A percentile compares a stretch with the other conserved stretches of the same genome.
These are phyloP conservation scores for Dysmachus trigonus DNA, from an alignment of 2,888 invertebrate species.

Conservation along the genomic window DNA sequence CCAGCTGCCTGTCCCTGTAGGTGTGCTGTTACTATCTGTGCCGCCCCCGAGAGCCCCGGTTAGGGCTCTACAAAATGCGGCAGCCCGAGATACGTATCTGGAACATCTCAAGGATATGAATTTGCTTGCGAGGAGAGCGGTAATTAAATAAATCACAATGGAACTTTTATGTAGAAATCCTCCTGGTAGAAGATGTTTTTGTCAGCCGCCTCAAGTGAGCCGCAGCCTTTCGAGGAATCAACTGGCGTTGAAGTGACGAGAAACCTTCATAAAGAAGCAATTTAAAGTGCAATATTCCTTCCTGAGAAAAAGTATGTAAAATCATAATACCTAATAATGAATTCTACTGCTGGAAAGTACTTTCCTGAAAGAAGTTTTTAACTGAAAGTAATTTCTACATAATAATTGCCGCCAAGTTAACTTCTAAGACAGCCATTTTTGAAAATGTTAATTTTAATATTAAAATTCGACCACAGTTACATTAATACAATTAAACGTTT, in stretches of 20 bases:
- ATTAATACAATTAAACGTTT: too few species aligned
- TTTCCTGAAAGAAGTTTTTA: neutral
- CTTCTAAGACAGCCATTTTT: too few species aligned
- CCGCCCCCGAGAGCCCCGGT: neutral
- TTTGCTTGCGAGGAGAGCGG: neutral
- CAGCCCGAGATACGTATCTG: neutral
- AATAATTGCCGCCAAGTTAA: too few species aligned
- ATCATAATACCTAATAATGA: neutral
- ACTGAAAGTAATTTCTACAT: too few species aligned
- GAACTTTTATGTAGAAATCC: neutral
- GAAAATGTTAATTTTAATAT: too few species aligned
- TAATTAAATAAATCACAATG: constrained; percentile 13
- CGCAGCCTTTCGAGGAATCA: neutral
- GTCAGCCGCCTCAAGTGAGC: too few species aligned
- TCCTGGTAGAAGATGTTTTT: neutral
- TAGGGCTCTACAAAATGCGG: neutral
- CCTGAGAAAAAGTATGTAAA: neutral
- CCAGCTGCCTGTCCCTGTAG: neutral
- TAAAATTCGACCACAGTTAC: too few species aligned
- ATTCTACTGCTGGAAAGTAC: neutral
- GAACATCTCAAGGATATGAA: constrained; percentile 3
- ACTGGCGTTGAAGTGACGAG: neutral
- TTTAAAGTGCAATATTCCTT: neutral
- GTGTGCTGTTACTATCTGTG: neutral
- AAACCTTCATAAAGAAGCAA: neutral